Base-by-base conservation (phyloP, 2,797 vertebrate genomes). In the Limosa lapponica region DNA sequence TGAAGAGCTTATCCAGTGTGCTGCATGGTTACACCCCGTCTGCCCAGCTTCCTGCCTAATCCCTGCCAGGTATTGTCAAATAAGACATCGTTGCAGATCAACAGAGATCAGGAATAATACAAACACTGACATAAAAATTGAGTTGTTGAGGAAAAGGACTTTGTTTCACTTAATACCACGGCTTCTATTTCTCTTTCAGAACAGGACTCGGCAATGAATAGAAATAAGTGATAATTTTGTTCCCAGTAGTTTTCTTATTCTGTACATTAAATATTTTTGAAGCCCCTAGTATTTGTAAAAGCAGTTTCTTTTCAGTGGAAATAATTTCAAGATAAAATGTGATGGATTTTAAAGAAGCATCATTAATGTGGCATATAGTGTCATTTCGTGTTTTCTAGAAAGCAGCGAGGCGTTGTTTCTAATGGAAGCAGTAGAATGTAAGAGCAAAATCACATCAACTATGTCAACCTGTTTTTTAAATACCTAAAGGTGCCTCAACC, bases 51-150 rank as follows among this genome's bases (percentile, higher is more conserved):
- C 67, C 82, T 90, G 37, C 52, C 51, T 72, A 55, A 89, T 78
- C 46, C 58, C 87, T 92, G 51, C 64, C 75, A 91, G 54, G 32
- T 86, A 58, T 74, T 87, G 89, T 91, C 90, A 95, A 93, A 65
- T 85, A 91, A 89, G 59, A 72, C 51, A 49, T 57, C 32, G n/a
- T 61, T 88, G 46, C 46, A 80, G 37, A 59, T 62, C 30, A 30
- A 0, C 15, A 73, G 61, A 91, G 71, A 39, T 82, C 77, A 72
- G 48, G 30, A 57, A 19, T 87, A 82, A 69, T 71, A 73, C 24
- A 75, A 72, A 89, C 34, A 18, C 32, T 83, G 80, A 65, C 51
- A 64, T 55, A 69, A 89, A 90, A 90, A 85, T 70, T 8, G 24
- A 64, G 52, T 62, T 81, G 41, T 24, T 88, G 57, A 66, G 58